Evolutionary conservation across 92 coral and sea anemone species (phyloP).

Genomic region (Muricea muricata): DNA sequence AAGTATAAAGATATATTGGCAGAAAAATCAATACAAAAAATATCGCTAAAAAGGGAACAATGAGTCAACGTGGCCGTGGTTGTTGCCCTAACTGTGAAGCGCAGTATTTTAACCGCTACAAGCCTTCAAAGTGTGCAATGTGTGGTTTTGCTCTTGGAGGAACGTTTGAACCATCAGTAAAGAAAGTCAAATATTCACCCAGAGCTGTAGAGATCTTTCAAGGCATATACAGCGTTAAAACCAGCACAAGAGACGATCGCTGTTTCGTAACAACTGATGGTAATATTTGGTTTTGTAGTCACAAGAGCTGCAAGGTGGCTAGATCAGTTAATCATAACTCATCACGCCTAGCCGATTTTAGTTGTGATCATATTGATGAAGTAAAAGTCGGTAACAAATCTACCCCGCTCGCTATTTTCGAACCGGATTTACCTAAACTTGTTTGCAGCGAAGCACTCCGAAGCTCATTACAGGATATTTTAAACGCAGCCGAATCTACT

Average conservation of each 20-base stretch:
- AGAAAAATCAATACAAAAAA: too few species aligned
- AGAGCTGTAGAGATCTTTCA: background rate
- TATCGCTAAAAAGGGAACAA: background rate
- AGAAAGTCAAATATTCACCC: slow-evolving; percentile 9
- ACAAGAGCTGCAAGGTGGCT: slow-evolving; percentile 23
- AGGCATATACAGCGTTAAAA: too few species aligned
- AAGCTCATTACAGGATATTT: background rate
- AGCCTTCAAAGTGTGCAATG: slow-evolving; percentile 41
- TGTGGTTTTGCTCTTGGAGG: slow-evolving; percentile 47
- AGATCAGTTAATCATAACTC: slow-evolving; percentile 25
- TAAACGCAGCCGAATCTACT: background rate
- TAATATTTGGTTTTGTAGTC: slow-evolving; percentile 33
- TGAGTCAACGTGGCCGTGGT: too few species aligned
- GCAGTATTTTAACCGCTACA: slow-evolving; percentile 41
- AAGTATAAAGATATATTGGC: too few species aligned
- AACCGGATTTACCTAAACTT: slow-evolving; percentile 26
- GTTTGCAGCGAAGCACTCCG: slow-evolving; percentile 41
- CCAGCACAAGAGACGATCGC: slow-evolving; percentile 34
- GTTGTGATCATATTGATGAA: slow-evolving; percentile 23
- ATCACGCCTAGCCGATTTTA: slow-evolving; percentile 8
- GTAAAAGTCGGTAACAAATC: background rate
- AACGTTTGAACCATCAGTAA: slow-evolving; percentile 39
- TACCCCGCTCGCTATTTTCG: slow-evolving; percentile 14
- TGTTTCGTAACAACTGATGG: slow-evolving; percentile 26
- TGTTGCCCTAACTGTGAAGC: slow-evolving; percentile 52